These are phyloP conservation scores for Pogoniulus pusillus DNA, from an alignment of 2,797 vertebrate genomes.

Conservation along the genomic window DNA sequence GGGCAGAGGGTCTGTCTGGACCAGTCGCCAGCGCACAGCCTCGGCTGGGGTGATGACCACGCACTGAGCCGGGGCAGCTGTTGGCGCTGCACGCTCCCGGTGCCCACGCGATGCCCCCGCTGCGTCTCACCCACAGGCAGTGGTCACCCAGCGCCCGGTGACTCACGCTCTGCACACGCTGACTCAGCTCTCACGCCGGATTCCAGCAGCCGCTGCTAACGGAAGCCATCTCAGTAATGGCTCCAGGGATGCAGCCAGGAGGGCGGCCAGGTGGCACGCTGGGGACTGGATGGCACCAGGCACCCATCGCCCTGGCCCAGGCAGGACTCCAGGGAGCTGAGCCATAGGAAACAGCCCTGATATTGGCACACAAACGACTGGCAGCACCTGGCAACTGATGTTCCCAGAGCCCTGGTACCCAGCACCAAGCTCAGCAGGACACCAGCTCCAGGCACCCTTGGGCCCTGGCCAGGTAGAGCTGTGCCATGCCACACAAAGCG, in stretches of 20 bases:
- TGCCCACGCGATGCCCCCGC: neutral
- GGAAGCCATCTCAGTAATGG: neutral
- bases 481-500: neutral
- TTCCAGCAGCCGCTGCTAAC: conserved; percentile 4
- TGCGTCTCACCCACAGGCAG: neutral
- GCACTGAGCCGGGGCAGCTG: accelerated
- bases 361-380: accelerated
- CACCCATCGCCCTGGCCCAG: neutral
- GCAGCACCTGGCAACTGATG: accelerated
- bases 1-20: neutral
- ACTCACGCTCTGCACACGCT: neutral
- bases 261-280: accelerated
- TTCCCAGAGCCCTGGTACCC: neutral
- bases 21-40: neutral
- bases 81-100: neutral
- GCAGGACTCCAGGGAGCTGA: accelerated
- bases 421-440: accelerated
- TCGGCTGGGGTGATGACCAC: accelerated
- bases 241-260: neutral
- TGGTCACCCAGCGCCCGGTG: neutral
- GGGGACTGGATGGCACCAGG: neutral
- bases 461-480: neutral
- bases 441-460: accelerated
- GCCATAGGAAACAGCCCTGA: neutral
- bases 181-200: neutral